Percentiles rank a stretch among this genome's conserved stretches.
Evolutionary conservation across 1,140 invertebrate species (phyloP).

Genomic region (Arion vulgaris): DNA sequence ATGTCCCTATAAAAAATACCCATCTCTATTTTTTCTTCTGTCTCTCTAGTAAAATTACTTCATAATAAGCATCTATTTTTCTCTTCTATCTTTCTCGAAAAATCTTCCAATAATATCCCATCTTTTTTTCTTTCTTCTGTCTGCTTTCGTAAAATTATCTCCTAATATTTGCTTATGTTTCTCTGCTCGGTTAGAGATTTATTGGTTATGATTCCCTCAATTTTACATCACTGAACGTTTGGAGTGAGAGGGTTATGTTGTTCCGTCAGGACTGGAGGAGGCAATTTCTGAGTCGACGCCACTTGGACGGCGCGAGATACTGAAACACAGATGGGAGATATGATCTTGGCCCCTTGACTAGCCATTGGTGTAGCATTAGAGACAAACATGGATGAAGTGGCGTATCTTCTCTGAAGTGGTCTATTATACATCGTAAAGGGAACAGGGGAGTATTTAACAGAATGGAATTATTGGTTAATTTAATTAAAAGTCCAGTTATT

Average conservation of each 20-base stretch:
- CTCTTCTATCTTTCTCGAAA: too few relatives aligned
- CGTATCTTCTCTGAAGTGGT: not conserved
- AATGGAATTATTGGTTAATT: too few relatives aligned
- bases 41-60: too few relatives aligned
- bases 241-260: not conserved
- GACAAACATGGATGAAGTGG: not conserved
- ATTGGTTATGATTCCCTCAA: not conserved
- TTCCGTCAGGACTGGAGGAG: not conserved
- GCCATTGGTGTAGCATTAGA: not conserved
- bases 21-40: too few relatives aligned
- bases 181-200: not conserved
- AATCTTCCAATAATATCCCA: too few relatives aligned
- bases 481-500: too few relatives aligned
- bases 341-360: not conserved
- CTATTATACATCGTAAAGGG: too few relatives aligned
- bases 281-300: constrained; percentile 7
- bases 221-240: not conserved
- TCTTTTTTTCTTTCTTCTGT: not conserved
- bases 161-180: not conserved
- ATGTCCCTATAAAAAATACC: too few relatives aligned
- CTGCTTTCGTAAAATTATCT: not conserved
- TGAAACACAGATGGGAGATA: not conserved
- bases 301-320: not conserved
- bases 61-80: too few relatives aligned
- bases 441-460: too few relatives aligned